A percentile compares a stretch with the other conserved stretches of the same genome.
These are phyloP conservation scores for Harpagifer antarcticus DNA, from an alignment of 2,797 vertebrate genomes.

Conservation along the genomic window DNA sequence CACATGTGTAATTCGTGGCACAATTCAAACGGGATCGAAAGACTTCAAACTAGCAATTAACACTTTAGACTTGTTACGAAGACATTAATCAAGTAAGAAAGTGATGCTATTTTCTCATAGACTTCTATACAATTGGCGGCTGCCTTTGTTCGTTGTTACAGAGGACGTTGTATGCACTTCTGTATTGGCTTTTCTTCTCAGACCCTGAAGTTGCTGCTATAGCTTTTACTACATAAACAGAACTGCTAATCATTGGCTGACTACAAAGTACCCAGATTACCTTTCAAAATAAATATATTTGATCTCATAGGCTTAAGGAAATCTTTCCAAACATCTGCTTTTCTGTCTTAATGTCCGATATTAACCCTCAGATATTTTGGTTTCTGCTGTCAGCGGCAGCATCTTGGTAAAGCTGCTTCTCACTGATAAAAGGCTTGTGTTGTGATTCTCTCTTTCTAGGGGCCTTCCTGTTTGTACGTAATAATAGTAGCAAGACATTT, in stretches of 20 bases:
- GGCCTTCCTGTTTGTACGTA: conserved; percentile 39
- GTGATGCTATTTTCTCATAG: no score
- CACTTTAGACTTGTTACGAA: no score
- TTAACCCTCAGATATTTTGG: background rate
- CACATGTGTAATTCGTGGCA: no score
- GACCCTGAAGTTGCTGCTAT: no score
- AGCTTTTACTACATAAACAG: background rate
- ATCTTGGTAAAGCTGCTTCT: background rate
- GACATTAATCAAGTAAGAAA: no score
- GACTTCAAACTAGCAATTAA: no score
- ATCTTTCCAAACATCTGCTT: background rate
- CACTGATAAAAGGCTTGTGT: conserved; percentile 2
- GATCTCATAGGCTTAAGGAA: background rate
- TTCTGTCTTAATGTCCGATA: background rate
- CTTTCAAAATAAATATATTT: conserved; percentile 7
- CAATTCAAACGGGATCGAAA: no score
- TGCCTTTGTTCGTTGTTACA: no score
- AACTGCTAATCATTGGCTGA: background rate
- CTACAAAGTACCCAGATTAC: background rate
- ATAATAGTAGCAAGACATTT: conserved; percentile 39
- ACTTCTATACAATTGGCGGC: no score
- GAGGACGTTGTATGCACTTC: no score
- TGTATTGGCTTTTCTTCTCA: no score
- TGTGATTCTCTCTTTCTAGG: conserved; percentile 11
- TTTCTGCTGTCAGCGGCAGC: background rate